phyloP scores from a whole-genome alignment of 2,113 vertebrate genomes.

The Corapipo altera region DNA sequence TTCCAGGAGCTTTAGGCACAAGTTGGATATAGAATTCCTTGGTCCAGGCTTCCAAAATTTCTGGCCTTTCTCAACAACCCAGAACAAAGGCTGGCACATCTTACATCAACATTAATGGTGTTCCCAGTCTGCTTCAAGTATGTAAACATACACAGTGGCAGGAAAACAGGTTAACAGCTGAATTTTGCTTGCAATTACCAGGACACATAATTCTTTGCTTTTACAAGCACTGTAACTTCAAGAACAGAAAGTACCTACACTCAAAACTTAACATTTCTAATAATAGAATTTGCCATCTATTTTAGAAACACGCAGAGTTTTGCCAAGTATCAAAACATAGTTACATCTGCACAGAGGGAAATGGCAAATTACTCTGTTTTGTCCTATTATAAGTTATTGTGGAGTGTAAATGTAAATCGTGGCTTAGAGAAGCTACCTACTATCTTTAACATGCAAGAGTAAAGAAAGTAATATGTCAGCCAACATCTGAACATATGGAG shows the following conservation, averaged over 20 bases:
- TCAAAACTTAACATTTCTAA: not conserved
- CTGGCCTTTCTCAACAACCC: not conserved
- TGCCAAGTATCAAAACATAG: not conserved
- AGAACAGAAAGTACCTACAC: not conserved
- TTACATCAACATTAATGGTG: not conserved
- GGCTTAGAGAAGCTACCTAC: not conserved
- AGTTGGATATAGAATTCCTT: not conserved
- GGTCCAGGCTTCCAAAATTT: not conserved
- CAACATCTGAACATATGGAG: not conserved
- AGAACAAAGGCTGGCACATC: not conserved
- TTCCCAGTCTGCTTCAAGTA: not conserved
- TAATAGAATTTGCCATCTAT: not conserved
- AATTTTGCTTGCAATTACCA: not conserved
- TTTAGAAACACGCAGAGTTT: not conserved
- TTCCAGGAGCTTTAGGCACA: not conserved
- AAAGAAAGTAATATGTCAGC: not conserved
- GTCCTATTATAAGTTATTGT: not conserved
- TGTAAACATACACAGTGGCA: not conserved
- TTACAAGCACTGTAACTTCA: constrained; percentile 1
- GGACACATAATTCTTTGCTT: not conserved
- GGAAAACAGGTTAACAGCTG: not conserved
- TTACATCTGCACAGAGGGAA: not conserved
- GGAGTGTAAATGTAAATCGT: not conserved
- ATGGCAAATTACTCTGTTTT: not conserved
- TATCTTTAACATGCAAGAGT: not conserved